These are phyloP conservation scores for Drosophila sulfurigaster DNA, from an alignment of 1,140 invertebrate species.

Conservation along the genomic window DNA sequence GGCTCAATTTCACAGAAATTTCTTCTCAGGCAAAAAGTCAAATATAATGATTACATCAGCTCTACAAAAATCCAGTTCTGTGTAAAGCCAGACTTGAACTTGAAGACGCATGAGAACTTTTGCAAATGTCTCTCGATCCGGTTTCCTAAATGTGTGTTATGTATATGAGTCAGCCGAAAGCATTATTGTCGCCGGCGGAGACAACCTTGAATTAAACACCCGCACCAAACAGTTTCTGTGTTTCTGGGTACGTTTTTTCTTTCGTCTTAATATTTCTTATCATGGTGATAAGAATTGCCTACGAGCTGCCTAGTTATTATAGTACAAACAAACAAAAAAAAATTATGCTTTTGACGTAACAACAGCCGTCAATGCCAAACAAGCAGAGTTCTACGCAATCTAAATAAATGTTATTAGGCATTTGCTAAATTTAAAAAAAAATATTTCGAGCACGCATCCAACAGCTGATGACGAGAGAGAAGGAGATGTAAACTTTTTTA, in stretches of 20 bases:
- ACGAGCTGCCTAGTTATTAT: not conserved
- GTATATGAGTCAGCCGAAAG: slow-evolving; percentile 31
- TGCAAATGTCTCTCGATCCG: slow-evolving; percentile 26
- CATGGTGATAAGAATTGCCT: slow-evolving; percentile 27
- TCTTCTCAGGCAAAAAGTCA: slow-evolving; percentile 10
- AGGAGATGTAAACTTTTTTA: not conserved
- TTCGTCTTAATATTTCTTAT: slow-evolving; percentile 15
- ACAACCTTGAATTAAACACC: slow-evolving; percentile 27
- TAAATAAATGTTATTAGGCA: slow-evolving; percentile 37
- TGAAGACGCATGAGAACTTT: slow-evolving; percentile 28
- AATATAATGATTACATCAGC: slow-evolving; percentile 38
- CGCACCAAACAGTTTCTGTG: slow-evolving; percentile 14
- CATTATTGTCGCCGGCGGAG: slow-evolving; percentile 4
- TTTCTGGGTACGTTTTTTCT: slow-evolving; percentile 23
- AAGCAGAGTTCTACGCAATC: slow-evolving; percentile 19
- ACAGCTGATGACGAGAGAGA: slow-evolving; percentile 36
- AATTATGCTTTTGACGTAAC: slow-evolving; percentile 40
- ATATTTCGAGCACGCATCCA: slow-evolving; percentile 27
- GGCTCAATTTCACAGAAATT: slow-evolving; percentile 26
- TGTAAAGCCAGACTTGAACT: slow-evolving; percentile 47
- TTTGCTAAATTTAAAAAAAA: slow-evolving; percentile 30
- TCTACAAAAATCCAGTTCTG: slow-evolving; percentile 34
- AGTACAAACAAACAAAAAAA: slow-evolving; percentile 14
- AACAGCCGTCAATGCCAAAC: slow-evolving; percentile 29
- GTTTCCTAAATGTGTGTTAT: slow-evolving; percentile 20